Conservation (phyloP, 1,140 invertebrate genomes). For the Aporrectodea caliginosa region DNA sequence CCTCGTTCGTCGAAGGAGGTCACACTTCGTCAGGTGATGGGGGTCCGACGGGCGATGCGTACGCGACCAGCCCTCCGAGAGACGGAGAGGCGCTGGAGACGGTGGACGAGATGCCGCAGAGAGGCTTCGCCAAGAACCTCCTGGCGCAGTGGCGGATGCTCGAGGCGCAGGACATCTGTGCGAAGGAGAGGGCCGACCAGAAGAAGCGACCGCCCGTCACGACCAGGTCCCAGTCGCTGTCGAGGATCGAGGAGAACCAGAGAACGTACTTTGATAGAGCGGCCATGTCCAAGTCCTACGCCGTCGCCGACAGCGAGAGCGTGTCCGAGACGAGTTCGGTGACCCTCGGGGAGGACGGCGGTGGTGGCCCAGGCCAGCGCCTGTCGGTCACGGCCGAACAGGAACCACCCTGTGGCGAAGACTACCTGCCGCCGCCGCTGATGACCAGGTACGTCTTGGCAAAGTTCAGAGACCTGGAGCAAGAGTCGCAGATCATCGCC, state of each 20-base stretch:
- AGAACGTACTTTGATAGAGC: neutral
- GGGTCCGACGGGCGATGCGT: neutral
- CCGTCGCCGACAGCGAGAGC: neutral
- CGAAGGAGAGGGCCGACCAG: neutral
- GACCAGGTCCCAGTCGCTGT: neutral
- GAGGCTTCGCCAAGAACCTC: conserved; percentile 19
- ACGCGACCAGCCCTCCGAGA: neutral
- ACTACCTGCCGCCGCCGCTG: conserved; percentile 18
- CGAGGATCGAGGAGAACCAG: conserved; percentile 6
- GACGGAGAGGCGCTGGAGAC: neutral
- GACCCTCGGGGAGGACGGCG: neutral
- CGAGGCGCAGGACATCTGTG: neutral
- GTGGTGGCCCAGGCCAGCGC: too few species aligned
- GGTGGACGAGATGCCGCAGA: conserved; percentile 18
- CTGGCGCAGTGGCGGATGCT: conserved; percentile 26
- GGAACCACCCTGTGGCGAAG: conserved; percentile 17
- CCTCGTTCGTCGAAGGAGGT: too few species aligned
- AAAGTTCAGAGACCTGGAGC: conserved; percentile 25
- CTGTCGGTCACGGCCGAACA: too few species aligned
- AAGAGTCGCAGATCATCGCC: conserved; percentile 8
- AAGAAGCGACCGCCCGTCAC: neutral
- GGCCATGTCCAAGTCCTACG: too few species aligned
- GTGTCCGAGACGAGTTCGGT: neutral
- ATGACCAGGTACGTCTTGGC: conserved; percentile 26
- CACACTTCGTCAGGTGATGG: too few species aligned